A percentile compares a stretch with the other conserved stretches of the same genome.
These are phyloP conservation scores for Nycticebus coucang DNA, from an alignment of 2,113 vertebrate genomes.

Conservation along the genomic window DNA sequence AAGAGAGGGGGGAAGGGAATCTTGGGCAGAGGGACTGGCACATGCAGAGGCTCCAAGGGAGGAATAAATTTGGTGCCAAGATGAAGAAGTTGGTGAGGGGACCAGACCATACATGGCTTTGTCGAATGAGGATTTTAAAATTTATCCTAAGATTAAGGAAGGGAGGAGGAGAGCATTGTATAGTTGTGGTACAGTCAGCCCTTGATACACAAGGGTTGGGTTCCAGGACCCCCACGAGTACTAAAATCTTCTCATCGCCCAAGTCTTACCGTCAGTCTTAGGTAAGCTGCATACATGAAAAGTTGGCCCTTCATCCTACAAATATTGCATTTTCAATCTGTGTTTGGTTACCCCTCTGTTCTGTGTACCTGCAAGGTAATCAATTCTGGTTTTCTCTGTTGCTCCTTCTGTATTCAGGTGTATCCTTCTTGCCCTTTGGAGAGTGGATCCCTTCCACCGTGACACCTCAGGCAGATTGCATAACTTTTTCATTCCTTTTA, in stretches of 20 bases:
- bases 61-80: not conserved
- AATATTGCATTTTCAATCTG: not conserved
- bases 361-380: not conserved
- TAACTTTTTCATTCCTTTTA: not conserved
- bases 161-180: not conserved
- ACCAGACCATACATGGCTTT: not conserved
- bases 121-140: not conserved
- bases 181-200: not conserved
- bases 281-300: not conserved
- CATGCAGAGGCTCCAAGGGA: not conserved
- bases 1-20: not conserved
- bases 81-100: not conserved
- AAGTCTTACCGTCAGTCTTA: rapidly evolving
- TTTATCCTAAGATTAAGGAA: not conserved
- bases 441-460: not conserved
- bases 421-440: not conserved
- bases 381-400: not conserved
- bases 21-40: not conserved
- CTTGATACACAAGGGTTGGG: not conserved
- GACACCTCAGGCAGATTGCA: not conserved
- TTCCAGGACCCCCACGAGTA: not conserved
- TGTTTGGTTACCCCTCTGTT: not conserved
- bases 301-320: not conserved
- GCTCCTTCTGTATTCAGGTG: not conserved
- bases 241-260: not conserved